phyloP scores from a whole-genome alignment of 1,140 invertebrate genomes.

The Homarus americanus region DNA sequence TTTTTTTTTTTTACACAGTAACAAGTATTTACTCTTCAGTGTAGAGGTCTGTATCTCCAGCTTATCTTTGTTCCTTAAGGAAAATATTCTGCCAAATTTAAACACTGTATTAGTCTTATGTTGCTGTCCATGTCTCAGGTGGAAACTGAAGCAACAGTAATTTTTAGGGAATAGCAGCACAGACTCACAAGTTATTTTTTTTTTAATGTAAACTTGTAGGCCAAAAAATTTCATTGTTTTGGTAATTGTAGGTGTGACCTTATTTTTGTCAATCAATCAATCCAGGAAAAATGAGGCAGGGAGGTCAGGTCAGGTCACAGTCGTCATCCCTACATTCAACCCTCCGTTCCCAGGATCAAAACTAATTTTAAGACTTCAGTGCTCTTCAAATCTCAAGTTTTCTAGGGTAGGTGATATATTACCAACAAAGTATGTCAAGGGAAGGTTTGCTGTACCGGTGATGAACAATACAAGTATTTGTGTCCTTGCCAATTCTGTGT shows the following conservation, averaged over 20 bases:
- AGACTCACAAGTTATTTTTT: not conserved
- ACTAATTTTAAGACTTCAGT: slow-evolving; percentile 63
- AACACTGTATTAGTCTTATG: not conserved
- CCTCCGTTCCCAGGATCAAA: slow-evolving; percentile 62
- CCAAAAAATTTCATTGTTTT: not conserved
- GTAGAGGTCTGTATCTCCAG: not conserved
- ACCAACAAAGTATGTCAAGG: slow-evolving; percentile 50
- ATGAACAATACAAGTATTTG: not conserved
- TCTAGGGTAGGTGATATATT: slow-evolving; percentile 40
- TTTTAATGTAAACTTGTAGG: not conserved
- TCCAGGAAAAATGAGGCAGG: slow-evolving; percentile 24
- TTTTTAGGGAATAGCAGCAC: not conserved
- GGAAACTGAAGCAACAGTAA: not conserved
- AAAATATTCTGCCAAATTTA: not conserved
- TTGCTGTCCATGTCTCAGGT: not conserved
- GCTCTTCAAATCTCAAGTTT: slow-evolving; percentile 58
- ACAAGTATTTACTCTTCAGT: not conserved
- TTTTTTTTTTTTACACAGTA: not conserved
- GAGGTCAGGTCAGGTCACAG: slow-evolving; percentile 32
- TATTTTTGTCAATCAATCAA: not conserved
- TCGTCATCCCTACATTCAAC: slow-evolving; percentile 18
- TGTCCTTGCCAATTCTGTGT: not conserved
- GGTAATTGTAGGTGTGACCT: not conserved
- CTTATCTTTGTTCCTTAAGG: not conserved
- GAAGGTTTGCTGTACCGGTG: not conserved